These are phyloP conservation scores for Gila orcuttii DNA, from an alignment of 2,113 vertebrate species.

Conservation along the genomic window DNA sequence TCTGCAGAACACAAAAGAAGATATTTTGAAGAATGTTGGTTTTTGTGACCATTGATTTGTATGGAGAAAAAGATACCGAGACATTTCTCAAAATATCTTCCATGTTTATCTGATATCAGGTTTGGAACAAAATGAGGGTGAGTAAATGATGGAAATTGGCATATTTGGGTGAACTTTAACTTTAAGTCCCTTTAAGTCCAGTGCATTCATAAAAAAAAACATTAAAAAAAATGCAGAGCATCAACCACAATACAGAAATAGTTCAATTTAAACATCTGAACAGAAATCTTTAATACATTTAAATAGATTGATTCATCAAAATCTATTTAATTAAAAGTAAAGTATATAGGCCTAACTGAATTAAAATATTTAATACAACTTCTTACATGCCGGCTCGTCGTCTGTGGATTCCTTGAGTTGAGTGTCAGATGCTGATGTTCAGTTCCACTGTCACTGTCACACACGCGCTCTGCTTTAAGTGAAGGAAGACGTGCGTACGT, in stretches of 20 bases:
- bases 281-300: background rate
- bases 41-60: background rate
- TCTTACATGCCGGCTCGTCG: background rate
- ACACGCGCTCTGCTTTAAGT: background rate
- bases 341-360: background rate
- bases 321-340: background rate
- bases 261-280: background rate
- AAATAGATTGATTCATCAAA: background rate
- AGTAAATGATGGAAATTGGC: background rate
- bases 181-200: no score
- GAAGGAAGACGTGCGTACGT: background rate
- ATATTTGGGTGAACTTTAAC: background rate
- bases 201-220: no score
- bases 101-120: background rate
- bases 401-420: background rate
- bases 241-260: background rate
- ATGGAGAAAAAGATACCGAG: background rate
- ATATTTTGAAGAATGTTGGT: background rate
- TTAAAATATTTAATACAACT: background rate
- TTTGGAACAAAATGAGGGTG: background rate
- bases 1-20: background rate
- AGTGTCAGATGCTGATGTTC: constrained; percentile 1
- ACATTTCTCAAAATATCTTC: background rate
- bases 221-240: background rate
- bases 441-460: background rate